Base-by-base conservation (phyloP, 2,888 invertebrate species). In the Apamea monoglypha region DNA sequence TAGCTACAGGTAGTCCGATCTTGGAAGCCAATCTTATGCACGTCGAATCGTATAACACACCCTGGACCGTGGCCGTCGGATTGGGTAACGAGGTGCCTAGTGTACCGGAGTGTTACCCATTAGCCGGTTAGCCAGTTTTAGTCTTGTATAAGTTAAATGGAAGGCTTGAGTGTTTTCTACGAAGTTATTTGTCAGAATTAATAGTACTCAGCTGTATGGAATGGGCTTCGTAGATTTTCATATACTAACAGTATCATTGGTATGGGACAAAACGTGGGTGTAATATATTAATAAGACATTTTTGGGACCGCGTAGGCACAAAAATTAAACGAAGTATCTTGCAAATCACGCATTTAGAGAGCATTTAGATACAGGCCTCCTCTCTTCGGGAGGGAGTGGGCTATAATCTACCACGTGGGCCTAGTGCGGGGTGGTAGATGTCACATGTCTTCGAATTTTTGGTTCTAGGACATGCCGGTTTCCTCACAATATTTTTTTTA, bases 31-130 rank as follows among this genome's bases (percentile, higher is more conserved):
- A 73, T 83, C 50, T 44, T 69, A 76, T 76, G 75, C 50, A 74
- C n/a, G 67, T 76, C 74, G 67, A 67, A 70, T 82, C 63, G 59
- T n/a, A 70, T 86, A 75, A 78, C 73, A 36, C 59, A 74, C 44
- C 44, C 53, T 70, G 29, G 10, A 2, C 50, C 32, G 56, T 44
- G 32, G 78, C 36, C 18, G 63, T 74, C 73, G 75, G 36, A 71
- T 78, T 79, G 64, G 40, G 59, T 82, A 66, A 47, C 66, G 10
- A 71, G 59, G 63, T 75, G 56, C 59, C 50, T 53, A 64, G 44
- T 40, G 71, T 29, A 50, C 32, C 67, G 29, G 50, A 21, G 59
- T 59, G 29, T 47, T 67, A 68, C 32, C 40, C n/a, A 44, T 71
- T 73, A 70, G 16, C 73, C n/a, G 29, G 50, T 56, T 47, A 56